Evolutionary conservation across 1,140 invertebrate genomes (phyloP).

Genomic region (Batillaria attramentaria): DNA sequence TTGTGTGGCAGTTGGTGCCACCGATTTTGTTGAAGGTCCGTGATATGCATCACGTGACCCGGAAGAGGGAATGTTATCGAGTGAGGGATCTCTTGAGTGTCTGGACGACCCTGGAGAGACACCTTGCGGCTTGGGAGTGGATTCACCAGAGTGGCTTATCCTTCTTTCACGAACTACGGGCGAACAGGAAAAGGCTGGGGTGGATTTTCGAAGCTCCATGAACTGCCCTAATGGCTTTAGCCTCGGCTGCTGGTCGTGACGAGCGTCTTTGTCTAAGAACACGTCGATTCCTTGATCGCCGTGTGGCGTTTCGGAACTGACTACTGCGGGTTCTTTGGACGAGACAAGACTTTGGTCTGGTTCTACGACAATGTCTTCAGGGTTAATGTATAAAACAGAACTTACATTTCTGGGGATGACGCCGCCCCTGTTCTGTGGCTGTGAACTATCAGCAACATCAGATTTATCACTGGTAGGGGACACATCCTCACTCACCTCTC

Average conservation of each 20-base stretch:
- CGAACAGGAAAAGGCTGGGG: not conserved
- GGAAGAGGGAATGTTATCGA: slow-evolving; percentile 4
- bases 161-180: not conserved
- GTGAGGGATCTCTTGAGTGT: not conserved
- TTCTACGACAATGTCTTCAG: slow-evolving; percentile 1
- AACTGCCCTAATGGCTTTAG: slow-evolving; percentile 27
- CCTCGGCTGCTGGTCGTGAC: not conserved
- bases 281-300: too few species aligned
- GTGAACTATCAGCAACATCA: too few species aligned
- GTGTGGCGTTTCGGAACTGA: too few species aligned
- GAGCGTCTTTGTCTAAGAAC: not conserved
- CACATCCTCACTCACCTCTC: not conserved
- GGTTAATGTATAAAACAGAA: slow-evolving; percentile 20
- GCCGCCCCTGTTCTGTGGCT: not conserved
- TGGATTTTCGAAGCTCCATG: slow-evolving; percentile 32
- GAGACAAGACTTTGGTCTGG: too few species aligned
- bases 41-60: not conserved
- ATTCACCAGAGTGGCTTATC: slow-evolving; percentile 23
- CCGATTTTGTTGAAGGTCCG: not conserved
- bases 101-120: not conserved
- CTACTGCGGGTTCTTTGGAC: too few species aligned
- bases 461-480: too few species aligned
- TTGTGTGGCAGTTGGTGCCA: too few species aligned
- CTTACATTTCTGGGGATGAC: not conserved
- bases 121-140: slow-evolving; percentile 8